These are phyloP conservation scores for Microtus montanus DNA, from an alignment of 2,113 vertebrate genomes.

Conservation along the genomic window DNA sequence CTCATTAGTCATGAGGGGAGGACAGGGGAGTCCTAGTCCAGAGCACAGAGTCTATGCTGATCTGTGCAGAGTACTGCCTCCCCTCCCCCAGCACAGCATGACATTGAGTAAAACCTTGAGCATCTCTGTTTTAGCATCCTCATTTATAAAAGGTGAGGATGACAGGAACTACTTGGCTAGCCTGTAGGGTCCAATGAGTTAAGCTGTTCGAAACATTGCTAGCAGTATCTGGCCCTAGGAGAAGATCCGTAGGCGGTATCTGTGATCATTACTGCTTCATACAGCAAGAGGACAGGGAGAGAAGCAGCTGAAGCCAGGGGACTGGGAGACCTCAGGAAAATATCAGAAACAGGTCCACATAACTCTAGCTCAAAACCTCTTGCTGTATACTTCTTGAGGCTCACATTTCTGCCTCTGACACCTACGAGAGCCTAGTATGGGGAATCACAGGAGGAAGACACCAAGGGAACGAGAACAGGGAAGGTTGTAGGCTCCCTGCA, in stretches of 20 bases:
- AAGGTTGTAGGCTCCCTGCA: background rate
- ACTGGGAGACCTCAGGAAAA: background rate
- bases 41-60: background rate
- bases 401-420: background rate
- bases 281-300: background rate
- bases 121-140: background rate
- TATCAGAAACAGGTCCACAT: background rate
- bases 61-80: background rate
- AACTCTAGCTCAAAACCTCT: background rate
- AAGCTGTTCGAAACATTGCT: background rate
- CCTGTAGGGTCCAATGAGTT: background rate
- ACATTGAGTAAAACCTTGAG: background rate
- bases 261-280: background rate
- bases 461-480: background rate
- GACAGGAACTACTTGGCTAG: background rate
- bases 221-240: background rate
- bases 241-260: background rate
- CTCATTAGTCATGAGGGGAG: background rate
- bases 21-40: background rate
- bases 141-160: background rate
- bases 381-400: background rate
- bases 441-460: background rate
- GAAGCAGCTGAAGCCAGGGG: conserved; percentile 2
- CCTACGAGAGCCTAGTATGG: background rate
- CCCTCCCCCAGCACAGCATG: background rate